These are phyloP conservation scores for Brachypalpus laphriformis DNA, from an alignment of 2,888 invertebrate genomes.

Conservation along the genomic window DNA sequence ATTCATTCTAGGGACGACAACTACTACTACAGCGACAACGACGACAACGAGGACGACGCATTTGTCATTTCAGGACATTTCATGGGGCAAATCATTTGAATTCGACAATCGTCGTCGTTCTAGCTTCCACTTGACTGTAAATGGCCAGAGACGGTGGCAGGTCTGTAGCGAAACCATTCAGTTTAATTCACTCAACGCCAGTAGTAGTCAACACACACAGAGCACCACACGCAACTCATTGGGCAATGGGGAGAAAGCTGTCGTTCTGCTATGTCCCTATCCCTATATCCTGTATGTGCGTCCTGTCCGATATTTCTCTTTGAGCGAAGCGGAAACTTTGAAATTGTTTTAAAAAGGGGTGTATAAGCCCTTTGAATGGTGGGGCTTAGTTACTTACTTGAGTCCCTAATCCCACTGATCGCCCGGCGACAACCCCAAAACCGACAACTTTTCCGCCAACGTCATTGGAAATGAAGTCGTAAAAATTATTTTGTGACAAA, in stretches of 20 bases:
- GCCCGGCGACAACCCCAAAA: constrained; percentile 40
- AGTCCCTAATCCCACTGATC: constrained; percentile 23
- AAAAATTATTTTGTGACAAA: constrained; percentile 83
- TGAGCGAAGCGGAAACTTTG: constrained; percentile 38
- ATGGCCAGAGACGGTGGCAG: constrained; percentile 25
- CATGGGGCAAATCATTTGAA: constrained; percentile 70
- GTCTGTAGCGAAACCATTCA: constrained; percentile 58
- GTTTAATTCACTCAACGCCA: constrained; percentile 71
- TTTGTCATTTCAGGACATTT: constrained; percentile 70
- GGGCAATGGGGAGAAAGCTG: constrained; percentile 28
- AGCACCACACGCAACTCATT: constrained; percentile 56
- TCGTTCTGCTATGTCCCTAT: constrained; percentile 16
- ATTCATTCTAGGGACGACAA: constrained; percentile 61
- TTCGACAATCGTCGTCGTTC: constrained; percentile 69
- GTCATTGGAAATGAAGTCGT: constrained; percentile 80
- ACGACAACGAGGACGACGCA: constrained; percentile 61
- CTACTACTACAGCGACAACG: constrained; percentile 20
- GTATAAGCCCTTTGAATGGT: constrained; percentile 38
- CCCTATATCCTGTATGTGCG: neutral
- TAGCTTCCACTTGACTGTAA: constrained; percentile 66
- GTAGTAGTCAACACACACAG: constrained; percentile 25
- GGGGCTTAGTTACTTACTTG: constrained; percentile 42
- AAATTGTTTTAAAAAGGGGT: constrained; percentile 71
- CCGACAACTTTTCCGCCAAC: constrained; percentile 44
- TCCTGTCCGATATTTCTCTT: neutral